Percentiles rank a stretch among this genome's conserved stretches.
Conservation (phyloP, 1,140 invertebrate genomes). For the Antheraea mylitta region DNA sequence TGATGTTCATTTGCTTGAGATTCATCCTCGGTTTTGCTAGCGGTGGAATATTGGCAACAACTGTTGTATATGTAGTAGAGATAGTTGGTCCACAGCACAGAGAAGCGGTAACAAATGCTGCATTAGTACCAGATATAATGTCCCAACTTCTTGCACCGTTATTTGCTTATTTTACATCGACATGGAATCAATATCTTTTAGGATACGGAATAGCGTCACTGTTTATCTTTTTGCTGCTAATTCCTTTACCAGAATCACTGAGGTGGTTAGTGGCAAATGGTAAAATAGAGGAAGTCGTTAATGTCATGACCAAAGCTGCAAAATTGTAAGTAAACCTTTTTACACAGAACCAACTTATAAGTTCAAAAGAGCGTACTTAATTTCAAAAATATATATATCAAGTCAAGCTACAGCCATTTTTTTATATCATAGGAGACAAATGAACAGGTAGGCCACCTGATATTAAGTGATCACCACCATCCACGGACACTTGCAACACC, state of each 20-base stretch:
- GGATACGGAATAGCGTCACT: constrained; percentile 29
- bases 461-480: no score
- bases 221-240: constrained; percentile 31
- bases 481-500: no score
- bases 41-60: constrained; percentile 39
- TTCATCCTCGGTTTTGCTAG: constrained; percentile 40
- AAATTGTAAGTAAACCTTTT: constrained; percentile 31
- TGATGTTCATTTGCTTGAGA: constrained; percentile 36
- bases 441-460: no score
- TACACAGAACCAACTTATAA: neutral
- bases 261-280: constrained; percentile 50
- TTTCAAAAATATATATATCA: no score
- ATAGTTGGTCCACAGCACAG: constrained; percentile 40
- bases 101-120: constrained; percentile 31
- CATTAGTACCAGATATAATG: constrained; percentile 38
- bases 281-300: constrained; percentile 33
- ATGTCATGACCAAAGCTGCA: constrained; percentile 40
- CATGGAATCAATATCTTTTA: constrained; percentile 39
- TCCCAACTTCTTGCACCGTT: constrained; percentile 31
- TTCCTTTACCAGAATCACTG: constrained; percentile 47
- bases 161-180: constrained; percentile 42
- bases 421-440: no score
- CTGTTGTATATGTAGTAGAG: constrained; percentile 40
- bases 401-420: neutral
- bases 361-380: no score